Conservation (phyloP, 2,113 vertebrate species). For the Uria aalge region DNA sequence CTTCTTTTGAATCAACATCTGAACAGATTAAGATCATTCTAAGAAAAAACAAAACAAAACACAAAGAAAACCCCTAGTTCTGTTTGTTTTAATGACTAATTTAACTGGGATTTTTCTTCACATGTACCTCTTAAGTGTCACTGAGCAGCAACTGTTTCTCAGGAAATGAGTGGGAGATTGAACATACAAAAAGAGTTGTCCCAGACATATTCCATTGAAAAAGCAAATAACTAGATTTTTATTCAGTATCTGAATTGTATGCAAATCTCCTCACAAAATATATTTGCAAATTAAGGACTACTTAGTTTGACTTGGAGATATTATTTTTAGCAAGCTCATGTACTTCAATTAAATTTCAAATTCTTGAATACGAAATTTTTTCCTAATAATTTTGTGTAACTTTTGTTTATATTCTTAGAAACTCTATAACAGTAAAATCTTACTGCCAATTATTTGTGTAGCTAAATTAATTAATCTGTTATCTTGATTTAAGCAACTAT, state of each 20-base stretch:
- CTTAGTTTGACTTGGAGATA: background rate
- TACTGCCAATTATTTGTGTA: background rate
- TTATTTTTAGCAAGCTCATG: background rate
- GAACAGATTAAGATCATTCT: background rate
- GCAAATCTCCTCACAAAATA: background rate
- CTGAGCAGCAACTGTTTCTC: background rate
- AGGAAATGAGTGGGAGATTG: background rate
- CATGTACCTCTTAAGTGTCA: background rate
- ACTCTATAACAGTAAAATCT: background rate
- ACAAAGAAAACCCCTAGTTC: background rate
- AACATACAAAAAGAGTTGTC: background rate
- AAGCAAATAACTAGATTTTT: background rate
- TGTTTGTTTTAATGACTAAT: background rate
- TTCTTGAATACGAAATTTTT: background rate
- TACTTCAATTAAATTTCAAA: background rate
- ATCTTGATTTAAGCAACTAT: background rate
- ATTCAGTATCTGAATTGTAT: background rate
- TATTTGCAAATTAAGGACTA: background rate
- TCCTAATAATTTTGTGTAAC: background rate
- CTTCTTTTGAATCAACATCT: background rate
- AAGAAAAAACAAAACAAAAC: background rate
- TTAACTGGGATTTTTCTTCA: background rate
- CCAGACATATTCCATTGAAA: background rate
- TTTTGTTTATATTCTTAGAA: background rate
- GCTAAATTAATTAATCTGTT: background rate